Conservation (phyloP, 1,140 invertebrate genomes). For the Lasaia peninsularis region DNA sequence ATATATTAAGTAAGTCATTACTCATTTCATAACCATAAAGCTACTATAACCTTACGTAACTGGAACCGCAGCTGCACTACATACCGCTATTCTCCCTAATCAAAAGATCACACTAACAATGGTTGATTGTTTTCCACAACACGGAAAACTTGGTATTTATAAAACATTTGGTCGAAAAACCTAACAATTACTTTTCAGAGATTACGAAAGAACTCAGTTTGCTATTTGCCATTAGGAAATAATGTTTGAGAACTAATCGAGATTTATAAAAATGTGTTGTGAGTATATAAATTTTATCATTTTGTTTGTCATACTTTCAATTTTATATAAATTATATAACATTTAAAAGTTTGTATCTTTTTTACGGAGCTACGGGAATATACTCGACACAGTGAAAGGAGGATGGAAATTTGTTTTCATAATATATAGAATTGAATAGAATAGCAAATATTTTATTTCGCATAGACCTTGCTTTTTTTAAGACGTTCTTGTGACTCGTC, state of each 20-base stretch:
- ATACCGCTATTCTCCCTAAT: neutral
- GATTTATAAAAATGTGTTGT: neutral
- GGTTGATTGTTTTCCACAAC: neutral
- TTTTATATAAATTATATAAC: too few relatives aligned
- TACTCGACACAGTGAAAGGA: too few relatives aligned
- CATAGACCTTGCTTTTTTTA: too few relatives aligned
- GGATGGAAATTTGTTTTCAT: too few relatives aligned
- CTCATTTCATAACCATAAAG: neutral
- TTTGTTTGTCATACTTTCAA: neutral
- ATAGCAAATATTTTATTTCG: too few relatives aligned
- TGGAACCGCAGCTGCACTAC: neutral
- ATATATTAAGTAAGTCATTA: too few relatives aligned
- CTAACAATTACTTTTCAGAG: constrained; percentile 20
- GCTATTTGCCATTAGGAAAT: constrained; percentile 14
- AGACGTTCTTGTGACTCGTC: too few relatives aligned
- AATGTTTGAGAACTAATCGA: constrained; percentile 12
- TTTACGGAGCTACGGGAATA: too few relatives aligned
- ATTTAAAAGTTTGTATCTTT: too few relatives aligned
- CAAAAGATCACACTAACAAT: constrained; percentile 13
- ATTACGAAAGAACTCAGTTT: constrained; percentile 22
- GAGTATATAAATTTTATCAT: neutral
- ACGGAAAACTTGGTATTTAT: constrained; percentile 21
- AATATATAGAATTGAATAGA: too few relatives aligned
- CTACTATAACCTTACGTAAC: neutral
- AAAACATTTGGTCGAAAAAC: constrained; percentile 23